phyloP scores from a whole-genome alignment of 1,140 invertebrate genomes.

The Brachionus manjavacas region DNA sequence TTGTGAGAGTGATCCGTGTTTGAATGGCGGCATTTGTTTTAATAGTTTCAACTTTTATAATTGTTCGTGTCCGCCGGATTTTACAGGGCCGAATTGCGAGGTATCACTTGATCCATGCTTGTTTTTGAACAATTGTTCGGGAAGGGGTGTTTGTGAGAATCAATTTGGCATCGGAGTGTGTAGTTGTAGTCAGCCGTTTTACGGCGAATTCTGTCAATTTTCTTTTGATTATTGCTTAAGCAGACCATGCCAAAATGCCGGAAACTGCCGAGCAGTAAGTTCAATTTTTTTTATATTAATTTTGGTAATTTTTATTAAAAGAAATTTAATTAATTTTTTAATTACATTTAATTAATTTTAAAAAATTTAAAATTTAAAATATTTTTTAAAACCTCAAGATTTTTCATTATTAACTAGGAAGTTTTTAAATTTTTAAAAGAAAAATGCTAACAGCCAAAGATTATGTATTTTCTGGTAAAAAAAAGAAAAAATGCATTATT shows the following conservation, averaged over 20 bases:
- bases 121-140: neutral
- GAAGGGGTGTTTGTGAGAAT: neutral
- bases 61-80: constrained; percentile 31
- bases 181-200: constrained; percentile 56
- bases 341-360: no score
- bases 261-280: constrained; percentile 68
- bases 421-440: no score
- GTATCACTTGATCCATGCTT: neutral
- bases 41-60: neutral
- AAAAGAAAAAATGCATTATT: no score
- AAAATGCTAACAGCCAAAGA: no score
- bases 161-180: constrained; percentile 46
- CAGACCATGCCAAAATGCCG: constrained; percentile 73
- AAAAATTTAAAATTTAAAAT: no score
- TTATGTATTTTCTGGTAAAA: no score
- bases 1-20: neutral
- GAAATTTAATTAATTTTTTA: no score
- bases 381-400: no score
- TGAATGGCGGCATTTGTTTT: constrained; percentile 12
- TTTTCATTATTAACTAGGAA: no score
- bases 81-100: neutral
- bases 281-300: neutral
- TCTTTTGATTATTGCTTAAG: constrained; percentile 43
- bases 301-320: no score
- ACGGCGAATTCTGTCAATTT: constrained; percentile 48